Base-by-base conservation (phyloP, 2,113 vertebrate genomes). In the Pseudorasbora parva region DNA sequence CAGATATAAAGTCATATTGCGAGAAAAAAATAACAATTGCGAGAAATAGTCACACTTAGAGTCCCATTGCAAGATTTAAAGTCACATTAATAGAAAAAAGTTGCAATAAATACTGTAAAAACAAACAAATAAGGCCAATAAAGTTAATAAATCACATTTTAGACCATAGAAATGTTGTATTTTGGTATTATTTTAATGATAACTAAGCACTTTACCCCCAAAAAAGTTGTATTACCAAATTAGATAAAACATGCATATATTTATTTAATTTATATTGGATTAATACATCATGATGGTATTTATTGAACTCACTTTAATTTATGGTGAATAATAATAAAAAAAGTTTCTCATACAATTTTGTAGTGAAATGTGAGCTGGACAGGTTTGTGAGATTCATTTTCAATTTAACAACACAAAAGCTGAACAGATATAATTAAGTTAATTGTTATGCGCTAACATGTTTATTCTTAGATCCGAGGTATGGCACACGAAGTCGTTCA, bases 391-490 rank as follows among this genome's bases (percentile, higher is more conserved):
- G 1, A 5, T 68, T 21, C 30, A 10, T 45, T 11, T 21, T 23
- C 37, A 71, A 71, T 11, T 6, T 12, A 71, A n/a, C 10, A 71
- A 23, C 23, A 15, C 14, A 45, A 45, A 15, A 15, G 2, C 8
- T 47, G 3, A 78, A 19, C 0, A 37, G 54, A n/a, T 41, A 23
- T 56, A 41, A 57, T 27, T 51, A 6, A 14, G 0, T 11, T 3
- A 37, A 14, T 57, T 41, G 25, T 59, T 78, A 23, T 23, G 11
- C 23, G 12, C 11, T 5, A n/a, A 12, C 1, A 8, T 45, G 76
- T 78, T 60, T 78, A 78, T 60, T 78, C 37, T 62, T 78, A 19
- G 76, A 59, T 27, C 12, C 41, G 74, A 59, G 30, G 74, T 23
- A 23, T 41, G 30, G 51, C 6, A 41, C 30, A 25, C 0, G 30